Evolutionary conservation across 2,113 vertebrate genomes (phyloP), one percentile per base, ranked within the genome.

Genomic region (Sigmodon hispidus): DNA sequence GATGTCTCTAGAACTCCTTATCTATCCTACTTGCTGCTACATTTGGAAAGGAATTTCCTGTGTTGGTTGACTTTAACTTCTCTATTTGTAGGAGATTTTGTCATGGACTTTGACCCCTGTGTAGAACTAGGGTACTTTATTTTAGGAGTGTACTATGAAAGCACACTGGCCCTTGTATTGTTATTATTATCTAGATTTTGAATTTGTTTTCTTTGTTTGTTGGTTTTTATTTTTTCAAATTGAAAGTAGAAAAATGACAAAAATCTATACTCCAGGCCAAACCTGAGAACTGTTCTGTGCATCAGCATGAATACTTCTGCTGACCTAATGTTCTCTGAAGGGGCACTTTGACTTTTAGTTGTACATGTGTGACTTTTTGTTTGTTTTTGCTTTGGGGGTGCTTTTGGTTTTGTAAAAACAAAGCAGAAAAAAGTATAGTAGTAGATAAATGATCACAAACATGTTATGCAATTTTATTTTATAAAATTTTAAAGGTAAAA

Each of bases 21-120:
- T 97, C 98, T 97, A 90, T 98, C 97, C 96, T 97, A 97, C 98
- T 98, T 98, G 98, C 98, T 98, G 98, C 98, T 98, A 98, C 97
- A 91, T 98, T 98, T 50, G 2, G 98, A 96, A 98, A 98, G 97
- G 98, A 98, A 98, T 98, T 96, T 97, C 97, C 98, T 98, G 96
- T 98, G 98, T 98, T 98, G 98, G 96, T 97, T 93, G 92, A 97
- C 95, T 97, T 97, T 97, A 97, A 98, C 98, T 98, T 80, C 93
- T 97, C 96, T 97, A 95, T 93, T 95, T 98, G 97, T 94, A 65
- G 83, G 77, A 92, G 76, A 81, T 76, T 85, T 89, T 86, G 69
- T 96, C 95, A 76, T 97, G 97, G 96, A 67, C 85, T 97, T 98
- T 98, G 98, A 96, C 97, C 96, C 97, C 95, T 91, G 76, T 94